Percentiles rank a stretch among this genome's conserved stretches.
phyloP scores from a whole-genome alignment of 2,888 invertebrate genomes.

The Lamellibrachia columna region DNA sequence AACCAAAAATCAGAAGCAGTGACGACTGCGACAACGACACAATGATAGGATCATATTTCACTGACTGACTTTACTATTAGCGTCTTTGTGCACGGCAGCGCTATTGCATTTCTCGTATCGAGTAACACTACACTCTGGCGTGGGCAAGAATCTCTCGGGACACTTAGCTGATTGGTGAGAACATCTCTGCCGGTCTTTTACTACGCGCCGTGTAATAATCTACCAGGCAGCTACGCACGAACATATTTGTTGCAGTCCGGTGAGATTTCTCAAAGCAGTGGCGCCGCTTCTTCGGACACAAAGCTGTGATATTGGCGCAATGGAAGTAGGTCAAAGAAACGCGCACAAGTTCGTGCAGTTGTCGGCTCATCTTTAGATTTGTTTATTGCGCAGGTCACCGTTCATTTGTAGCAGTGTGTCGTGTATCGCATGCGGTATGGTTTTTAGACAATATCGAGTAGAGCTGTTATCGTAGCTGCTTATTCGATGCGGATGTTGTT shows the following conservation, averaged over 20 bases:
- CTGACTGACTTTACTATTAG: not conserved
- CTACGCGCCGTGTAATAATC: not conserved
- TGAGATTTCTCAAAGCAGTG: not conserved
- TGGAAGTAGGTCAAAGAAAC: not conserved
- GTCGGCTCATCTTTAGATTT: not conserved
- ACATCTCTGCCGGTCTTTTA: not conserved
- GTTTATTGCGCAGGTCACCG: not conserved
- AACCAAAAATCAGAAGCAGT: not conserved
- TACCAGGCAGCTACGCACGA: not conserved
- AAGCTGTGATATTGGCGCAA: not conserved
- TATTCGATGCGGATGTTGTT: not conserved
- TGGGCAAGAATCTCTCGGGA: not conserved
- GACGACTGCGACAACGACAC: not conserved
- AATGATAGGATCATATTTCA: not conserved
- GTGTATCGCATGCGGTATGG: not conserved
- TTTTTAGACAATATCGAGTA: not conserved
- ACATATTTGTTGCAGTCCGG: not conserved
- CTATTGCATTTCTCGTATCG: not conserved
- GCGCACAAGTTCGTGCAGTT: not conserved
- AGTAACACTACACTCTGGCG: not conserved
- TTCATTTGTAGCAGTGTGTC: not conserved
- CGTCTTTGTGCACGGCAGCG: not conserved
- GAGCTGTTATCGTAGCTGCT: no score
- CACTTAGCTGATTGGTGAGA: not conserved
- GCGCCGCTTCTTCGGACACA: not conserved